phyloP scores from a whole-genome alignment of 2,888 invertebrate species.

The Protodeltote pygarga region DNA sequence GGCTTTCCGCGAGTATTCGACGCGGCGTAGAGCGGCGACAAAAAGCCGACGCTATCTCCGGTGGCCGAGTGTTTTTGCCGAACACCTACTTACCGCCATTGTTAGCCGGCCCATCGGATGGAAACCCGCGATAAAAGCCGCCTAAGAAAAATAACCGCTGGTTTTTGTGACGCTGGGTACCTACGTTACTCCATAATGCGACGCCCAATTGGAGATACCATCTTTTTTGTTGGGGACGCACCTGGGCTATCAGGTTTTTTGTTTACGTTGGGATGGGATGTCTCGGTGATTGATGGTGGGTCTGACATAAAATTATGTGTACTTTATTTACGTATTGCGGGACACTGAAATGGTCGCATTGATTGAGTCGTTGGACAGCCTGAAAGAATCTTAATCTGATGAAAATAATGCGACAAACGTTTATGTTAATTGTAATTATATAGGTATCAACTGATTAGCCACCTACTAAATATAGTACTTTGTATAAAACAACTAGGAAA shows the following conservation, averaged over 20 bases:
- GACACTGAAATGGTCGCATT: not conserved
- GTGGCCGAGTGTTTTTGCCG: constrained; percentile 56
- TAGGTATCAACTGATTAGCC: too few species aligned
- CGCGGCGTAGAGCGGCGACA: constrained; percentile 19
- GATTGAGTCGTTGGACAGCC: constrained; percentile 5
- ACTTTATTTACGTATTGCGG: constrained; percentile 18
- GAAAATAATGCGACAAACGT: too few species aligned
- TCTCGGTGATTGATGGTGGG: constrained; percentile 38
- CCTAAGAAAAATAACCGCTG: constrained; percentile 55
- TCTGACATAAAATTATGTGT: constrained; percentile 7
- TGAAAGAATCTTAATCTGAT: too few species aligned
- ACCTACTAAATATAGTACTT: too few species aligned
- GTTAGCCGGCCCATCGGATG: constrained; percentile 51
- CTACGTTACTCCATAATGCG: constrained; percentile 47
- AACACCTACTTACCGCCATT: constrained; percentile 53
- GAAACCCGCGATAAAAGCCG: constrained; percentile 48
- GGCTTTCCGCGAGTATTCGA: constrained; percentile 27
- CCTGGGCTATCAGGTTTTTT: constrained; percentile 42
- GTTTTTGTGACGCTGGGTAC: constrained; percentile 47
- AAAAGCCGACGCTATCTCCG: constrained; percentile 47
- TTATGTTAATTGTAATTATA: too few species aligned
- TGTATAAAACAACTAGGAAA: too few species aligned
- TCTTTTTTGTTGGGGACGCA: constrained; percentile 48
- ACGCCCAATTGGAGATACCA: constrained; percentile 34
- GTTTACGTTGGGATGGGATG: constrained; percentile 21